Percentiles rank a stretch among this genome's conserved stretches.
Conservation (phyloP, 2,888 invertebrate genomes). For the Diadegma fenestrale region DNA sequence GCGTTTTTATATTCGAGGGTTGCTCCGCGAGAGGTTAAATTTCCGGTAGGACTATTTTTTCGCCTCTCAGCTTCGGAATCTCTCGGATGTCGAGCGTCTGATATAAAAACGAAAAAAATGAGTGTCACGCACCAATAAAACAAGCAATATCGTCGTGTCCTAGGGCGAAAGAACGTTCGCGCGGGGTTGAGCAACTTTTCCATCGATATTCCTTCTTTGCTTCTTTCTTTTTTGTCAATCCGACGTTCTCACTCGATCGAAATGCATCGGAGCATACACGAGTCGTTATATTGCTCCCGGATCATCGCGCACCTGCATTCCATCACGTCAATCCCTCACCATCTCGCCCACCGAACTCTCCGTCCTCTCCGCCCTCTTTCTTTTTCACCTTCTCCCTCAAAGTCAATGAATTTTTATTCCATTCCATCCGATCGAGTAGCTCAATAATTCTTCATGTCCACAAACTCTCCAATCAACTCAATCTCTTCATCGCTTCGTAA, state of each 20-base stretch:
- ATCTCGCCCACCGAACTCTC: neutral
- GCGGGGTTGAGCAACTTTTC: conserved; percentile 70
- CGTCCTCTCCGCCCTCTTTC: neutral
- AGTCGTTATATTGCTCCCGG: conserved; percentile 82
- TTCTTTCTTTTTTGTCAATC: conserved; percentile 4
- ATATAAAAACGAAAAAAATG: conserved; percentile 72
- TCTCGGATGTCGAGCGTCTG: neutral
- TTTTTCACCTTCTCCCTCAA: neutral
- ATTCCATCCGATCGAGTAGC: neutral
- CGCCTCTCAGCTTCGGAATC: conserved; percentile 7
- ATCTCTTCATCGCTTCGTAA: too few species aligned
- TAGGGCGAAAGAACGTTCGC: conserved; percentile 79
- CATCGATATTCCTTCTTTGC: neutral
- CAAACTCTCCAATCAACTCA: too few species aligned
- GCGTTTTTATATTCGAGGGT: conserved; percentile 20
- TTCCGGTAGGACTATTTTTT: conserved; percentile 60
- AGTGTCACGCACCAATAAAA: conserved; percentile 84
- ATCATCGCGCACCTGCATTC: conserved; percentile 84
- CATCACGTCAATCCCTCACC: conserved; percentile 67
- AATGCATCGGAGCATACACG: neutral
- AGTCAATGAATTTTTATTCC: neutral
- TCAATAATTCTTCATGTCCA: neutral
- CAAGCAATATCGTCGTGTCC: conserved; percentile 83
- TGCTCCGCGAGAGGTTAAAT: conserved; percentile 47
- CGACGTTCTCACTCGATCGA: conserved; percentile 49